These are phyloP conservation scores for Peromyscus polionotus DNA, from an alignment of 2,113 vertebrate genomes.

Conservation along the genomic window DNA sequence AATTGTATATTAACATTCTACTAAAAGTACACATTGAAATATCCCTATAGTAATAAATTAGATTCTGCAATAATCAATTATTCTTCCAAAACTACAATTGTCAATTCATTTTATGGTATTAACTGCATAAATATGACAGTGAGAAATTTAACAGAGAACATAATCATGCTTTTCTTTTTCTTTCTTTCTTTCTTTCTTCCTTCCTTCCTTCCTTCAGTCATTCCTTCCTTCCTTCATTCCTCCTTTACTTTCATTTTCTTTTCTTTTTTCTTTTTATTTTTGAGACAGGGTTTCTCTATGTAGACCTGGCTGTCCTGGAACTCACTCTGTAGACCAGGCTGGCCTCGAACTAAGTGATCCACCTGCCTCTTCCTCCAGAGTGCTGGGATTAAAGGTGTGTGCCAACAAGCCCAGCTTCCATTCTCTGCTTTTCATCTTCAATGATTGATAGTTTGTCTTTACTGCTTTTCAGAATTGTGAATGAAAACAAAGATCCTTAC, in stretches of 20 bases:
- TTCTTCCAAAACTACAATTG: neutral
- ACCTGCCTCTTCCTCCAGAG: neutral
- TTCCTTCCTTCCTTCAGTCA: accelerated
- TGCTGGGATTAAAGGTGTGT: neutral
- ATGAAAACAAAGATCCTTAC: neutral
- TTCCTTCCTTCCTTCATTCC: neutral
- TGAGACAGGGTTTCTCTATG: neutral
- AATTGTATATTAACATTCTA: neutral
- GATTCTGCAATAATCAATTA: neutral
- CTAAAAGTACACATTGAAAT: neutral
- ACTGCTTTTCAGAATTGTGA: neutral
- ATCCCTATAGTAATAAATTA: neutral
- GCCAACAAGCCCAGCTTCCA: neutral
- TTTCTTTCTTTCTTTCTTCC: neutral
- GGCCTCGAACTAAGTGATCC: neutral
- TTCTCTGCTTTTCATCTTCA: neutral
- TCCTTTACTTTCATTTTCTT: neutral
- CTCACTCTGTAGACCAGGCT: neutral
- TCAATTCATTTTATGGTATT: conserved; percentile 31
- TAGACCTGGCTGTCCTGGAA: neutral
- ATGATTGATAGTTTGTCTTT: neutral
- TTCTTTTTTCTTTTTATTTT: neutral
- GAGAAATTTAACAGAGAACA: neutral
- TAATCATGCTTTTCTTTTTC: neutral
- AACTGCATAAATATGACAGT: conserved; percentile 5